phyloP scores from a whole-genome alignment of 2,797 vertebrate species.

The Rhodeus uyekii region DNA sequence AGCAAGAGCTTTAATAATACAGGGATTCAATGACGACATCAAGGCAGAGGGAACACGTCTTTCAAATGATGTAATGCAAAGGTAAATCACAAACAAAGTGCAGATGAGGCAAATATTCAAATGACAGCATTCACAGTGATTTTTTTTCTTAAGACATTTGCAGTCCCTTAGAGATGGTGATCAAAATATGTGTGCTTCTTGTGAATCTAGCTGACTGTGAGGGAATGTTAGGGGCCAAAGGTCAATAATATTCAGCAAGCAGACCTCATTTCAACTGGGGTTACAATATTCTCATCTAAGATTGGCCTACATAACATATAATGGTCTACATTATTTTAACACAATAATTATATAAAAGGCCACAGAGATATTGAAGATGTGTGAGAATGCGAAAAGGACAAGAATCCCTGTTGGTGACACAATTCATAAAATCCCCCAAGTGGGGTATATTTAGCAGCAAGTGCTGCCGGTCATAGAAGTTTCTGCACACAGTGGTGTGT shows the following conservation, averaged over 20 bases:
- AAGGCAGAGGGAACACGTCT: constrained; percentile 23
- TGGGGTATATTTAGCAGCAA: constrained; percentile 10
- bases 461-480: constrained; percentile 23
- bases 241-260: neutral
- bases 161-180: constrained; percentile 19
- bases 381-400: constrained; percentile 6
- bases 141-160: constrained; percentile 42
- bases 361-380: constrained; percentile 38
- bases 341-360: constrained; percentile 40
- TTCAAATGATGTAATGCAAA: constrained; percentile 38
- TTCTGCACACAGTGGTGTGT: constrained; percentile 36
- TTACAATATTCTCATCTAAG: constrained; percentile 17
- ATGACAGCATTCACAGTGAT: constrained; percentile 54
- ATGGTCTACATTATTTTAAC: neutral
- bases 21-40: constrained; percentile 32
- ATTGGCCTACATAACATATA: constrained; percentile 6
- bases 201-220: neutral
- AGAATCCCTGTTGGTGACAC: constrained; percentile 19
- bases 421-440: constrained; percentile 26
- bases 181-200: neutral
- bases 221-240: neutral
- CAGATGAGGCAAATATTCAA: constrained; percentile 44
- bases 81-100: constrained; percentile 22
- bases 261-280: neutral
- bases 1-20: constrained; percentile 34